These are phyloP conservation scores for Orthosia incerta DNA, from an alignment of 2,888 invertebrate genomes.

Conservation along the genomic window DNA sequence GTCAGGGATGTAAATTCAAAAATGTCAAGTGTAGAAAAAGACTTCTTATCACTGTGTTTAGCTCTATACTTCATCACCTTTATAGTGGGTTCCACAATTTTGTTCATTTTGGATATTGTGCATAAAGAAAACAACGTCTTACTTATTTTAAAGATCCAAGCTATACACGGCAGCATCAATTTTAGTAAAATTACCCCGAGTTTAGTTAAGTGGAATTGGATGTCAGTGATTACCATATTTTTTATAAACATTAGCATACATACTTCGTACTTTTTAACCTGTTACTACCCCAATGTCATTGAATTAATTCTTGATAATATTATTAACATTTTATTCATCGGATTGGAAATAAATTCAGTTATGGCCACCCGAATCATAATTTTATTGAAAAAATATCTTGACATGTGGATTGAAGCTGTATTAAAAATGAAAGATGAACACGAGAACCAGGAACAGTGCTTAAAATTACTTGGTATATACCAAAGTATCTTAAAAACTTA, in stretches of 20 bases:
- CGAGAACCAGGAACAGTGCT: background rate
- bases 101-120: conserved; percentile 20
- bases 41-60: background rate
- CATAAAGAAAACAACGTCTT: conserved; percentile 18
- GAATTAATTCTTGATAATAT: background rate
- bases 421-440: background rate
- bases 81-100: background rate
- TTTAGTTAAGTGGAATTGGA: conserved; percentile 36
- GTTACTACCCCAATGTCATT: background rate
- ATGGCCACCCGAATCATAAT: conserved; percentile 26
- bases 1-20: background rate
- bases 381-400: conserved; percentile 28
- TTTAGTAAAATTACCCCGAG: conserved; percentile 2
- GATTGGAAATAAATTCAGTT: conserved; percentile 27
- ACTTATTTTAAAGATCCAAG: conserved; percentile 37
- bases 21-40: conserved; percentile 16
- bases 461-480: conserved; percentile 20
- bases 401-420: conserved; percentile 9
- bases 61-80: background rate
- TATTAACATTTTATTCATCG: background rate
- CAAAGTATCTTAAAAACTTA: conserved; percentile 23
- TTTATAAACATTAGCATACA: background rate
- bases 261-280: background rate
- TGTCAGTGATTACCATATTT: background rate
- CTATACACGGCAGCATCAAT: background rate